Conservation (phyloP, 2,797 vertebrate genomes). For the Acridotheres tristis region DNA sequence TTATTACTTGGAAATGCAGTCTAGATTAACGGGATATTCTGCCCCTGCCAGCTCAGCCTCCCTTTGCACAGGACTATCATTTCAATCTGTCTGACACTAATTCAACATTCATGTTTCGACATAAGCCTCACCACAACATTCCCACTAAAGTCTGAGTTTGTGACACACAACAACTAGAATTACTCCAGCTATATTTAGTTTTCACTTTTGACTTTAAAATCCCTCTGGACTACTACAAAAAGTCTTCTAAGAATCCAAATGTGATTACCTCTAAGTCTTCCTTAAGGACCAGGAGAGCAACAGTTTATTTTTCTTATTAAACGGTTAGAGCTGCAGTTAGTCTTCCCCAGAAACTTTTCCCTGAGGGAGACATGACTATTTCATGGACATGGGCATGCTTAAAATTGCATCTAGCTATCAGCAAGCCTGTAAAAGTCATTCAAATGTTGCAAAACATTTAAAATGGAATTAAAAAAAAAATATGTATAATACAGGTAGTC, state of each 20-base stretch:
- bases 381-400: background rate
- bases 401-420: background rate
- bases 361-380: background rate
- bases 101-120: background rate
- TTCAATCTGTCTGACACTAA: background rate
- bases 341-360: background rate
- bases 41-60: background rate
- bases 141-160: background rate
- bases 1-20: background rate
- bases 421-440: background rate
- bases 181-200: background rate
- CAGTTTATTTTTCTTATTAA: background rate
- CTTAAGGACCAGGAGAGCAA: background rate
- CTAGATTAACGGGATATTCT: background rate
- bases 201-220: slow-evolving; percentile 14
- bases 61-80: background rate
- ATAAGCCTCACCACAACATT: background rate
- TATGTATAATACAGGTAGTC: background rate
- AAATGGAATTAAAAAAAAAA: background rate
- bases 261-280: background rate
- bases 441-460: background rate
- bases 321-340: background rate
- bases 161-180: background rate
- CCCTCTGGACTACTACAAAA: background rate
- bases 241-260: background rate